Conservation (phyloP, 2,797 vertebrate genomes). For the Stomatorhinus walkeri region DNA sequence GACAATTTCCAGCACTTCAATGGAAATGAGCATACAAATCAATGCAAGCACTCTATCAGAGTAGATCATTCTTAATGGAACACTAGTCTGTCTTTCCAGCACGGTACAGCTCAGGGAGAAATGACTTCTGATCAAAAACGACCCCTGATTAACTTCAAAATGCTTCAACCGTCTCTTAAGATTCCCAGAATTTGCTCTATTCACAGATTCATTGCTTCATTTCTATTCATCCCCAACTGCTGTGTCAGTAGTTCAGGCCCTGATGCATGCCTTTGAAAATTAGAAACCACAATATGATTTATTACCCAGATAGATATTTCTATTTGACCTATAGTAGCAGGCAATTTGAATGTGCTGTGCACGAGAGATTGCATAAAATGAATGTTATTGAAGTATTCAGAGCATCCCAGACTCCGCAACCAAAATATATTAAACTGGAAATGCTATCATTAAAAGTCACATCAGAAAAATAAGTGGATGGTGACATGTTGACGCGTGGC, state of each 20-base stretch:
- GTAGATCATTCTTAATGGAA: neutral
- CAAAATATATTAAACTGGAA: neutral
- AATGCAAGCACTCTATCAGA: neutral
- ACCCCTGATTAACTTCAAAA: neutral
- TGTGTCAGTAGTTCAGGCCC: neutral
- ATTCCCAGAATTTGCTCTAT: neutral
- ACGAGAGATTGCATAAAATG: neutral
- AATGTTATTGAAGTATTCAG: neutral
- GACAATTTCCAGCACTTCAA: neutral
- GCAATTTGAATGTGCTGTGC: neutral
- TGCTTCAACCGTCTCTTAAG: neutral
- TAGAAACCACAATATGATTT: neutral
- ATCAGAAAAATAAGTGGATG: neutral
- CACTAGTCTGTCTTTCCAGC: neutral
- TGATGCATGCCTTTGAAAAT: neutral
- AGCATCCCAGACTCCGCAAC: neutral
- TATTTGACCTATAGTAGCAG: slow-evolving; percentile 1
- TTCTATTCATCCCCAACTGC: neutral
- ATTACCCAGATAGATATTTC: neutral
- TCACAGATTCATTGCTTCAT: neutral
- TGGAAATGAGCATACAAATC: neutral
- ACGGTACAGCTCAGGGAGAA: neutral
- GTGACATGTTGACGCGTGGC: neutral
- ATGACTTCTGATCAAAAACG: neutral
- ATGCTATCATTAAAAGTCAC: neutral